Percentiles rank a stretch among this genome's conserved stretches.
These are phyloP conservation scores for Aplysia californica DNA, from an alignment of 1,140 invertebrate genomes.

Conservation along the genomic window DNA sequence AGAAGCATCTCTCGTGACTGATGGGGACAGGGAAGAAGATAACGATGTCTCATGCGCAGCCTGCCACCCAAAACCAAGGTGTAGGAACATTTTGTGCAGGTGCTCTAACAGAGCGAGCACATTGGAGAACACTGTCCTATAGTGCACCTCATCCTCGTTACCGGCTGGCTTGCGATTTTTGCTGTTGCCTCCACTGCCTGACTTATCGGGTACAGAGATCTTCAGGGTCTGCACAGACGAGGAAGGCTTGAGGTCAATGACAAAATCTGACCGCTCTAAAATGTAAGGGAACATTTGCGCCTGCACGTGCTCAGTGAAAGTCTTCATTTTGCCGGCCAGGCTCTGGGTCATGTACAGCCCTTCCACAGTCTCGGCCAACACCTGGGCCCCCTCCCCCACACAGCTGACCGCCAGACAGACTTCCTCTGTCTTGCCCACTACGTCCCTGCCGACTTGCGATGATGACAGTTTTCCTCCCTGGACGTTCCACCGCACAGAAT, in stretches of 20 bases:
- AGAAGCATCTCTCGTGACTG: not conserved
- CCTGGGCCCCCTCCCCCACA: constrained; percentile 9
- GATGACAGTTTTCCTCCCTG: not conserved
- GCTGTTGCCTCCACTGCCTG: not conserved
- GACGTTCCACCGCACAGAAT: not conserved
- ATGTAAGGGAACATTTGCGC: not conserved
- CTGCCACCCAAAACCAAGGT: not conserved
- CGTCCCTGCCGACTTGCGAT: not conserved
- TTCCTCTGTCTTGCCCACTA: not conserved
- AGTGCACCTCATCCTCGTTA: not conserved
- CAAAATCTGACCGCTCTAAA: too few relatives aligned
- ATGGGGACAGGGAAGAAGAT: too few relatives aligned
- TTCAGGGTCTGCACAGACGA: too few relatives aligned
- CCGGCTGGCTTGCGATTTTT: not conserved
- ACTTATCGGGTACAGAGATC: too few relatives aligned
- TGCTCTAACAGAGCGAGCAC: constrained; percentile 38
- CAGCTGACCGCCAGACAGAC: not conserved
- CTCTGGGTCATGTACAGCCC: constrained; percentile 55
- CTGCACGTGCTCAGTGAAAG: constrained; percentile 47
- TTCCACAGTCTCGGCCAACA: constrained; percentile 42
- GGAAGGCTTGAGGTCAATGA: too few relatives aligned
- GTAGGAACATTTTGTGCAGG: constrained; percentile 38
- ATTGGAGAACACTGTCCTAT: constrained; percentile 32
- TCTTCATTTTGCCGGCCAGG: constrained; percentile 52
- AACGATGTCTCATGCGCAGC: not conserved